phyloP scores from a whole-genome alignment of 2,797 vertebrate genomes.

The Peromyscus eremicus region DNA sequence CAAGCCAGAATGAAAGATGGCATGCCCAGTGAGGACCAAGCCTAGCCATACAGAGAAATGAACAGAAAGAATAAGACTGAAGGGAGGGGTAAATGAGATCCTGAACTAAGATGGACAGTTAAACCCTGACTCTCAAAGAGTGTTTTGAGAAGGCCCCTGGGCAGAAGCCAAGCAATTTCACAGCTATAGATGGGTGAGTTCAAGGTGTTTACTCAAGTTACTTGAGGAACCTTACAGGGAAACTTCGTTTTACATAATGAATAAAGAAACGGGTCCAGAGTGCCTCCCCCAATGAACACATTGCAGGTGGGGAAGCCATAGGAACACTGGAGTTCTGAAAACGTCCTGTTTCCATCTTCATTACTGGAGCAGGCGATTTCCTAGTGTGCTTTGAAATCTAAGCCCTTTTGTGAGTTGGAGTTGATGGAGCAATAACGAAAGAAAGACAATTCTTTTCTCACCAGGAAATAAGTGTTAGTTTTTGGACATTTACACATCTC shows the following conservation, averaged over 20 bases:
- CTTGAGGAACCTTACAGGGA: not conserved
- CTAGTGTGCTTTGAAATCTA: conserved; percentile 23
- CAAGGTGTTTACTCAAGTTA: conserved; percentile 27
- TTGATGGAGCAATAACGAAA: conserved; percentile 69
- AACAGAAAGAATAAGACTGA: not conserved
- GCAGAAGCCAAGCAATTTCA: not conserved
- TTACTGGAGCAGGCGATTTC: conserved; percentile 12
- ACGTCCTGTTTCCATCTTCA: conserved; percentile 52
- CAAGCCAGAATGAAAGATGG: not conserved
- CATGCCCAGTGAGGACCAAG: not conserved
- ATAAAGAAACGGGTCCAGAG: not conserved
- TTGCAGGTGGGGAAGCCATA: not conserved
- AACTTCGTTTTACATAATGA: conserved; percentile 48
- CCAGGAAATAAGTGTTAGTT: conserved; percentile 74
- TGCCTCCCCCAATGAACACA: not conserved
- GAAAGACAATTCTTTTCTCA: conserved; percentile 61
- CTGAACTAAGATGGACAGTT: not conserved
- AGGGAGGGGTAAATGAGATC: not conserved
- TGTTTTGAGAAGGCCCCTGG: not conserved
- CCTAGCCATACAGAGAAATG: not conserved
- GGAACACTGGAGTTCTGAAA: not conserved
- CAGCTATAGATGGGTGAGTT: not conserved
- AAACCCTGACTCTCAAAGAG: not conserved
- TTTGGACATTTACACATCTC: conserved; percentile 40
- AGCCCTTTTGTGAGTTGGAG: conserved; percentile 43